Conservation (phyloP, 2,113 vertebrate genomes). For the Percina caprodes region DNA sequence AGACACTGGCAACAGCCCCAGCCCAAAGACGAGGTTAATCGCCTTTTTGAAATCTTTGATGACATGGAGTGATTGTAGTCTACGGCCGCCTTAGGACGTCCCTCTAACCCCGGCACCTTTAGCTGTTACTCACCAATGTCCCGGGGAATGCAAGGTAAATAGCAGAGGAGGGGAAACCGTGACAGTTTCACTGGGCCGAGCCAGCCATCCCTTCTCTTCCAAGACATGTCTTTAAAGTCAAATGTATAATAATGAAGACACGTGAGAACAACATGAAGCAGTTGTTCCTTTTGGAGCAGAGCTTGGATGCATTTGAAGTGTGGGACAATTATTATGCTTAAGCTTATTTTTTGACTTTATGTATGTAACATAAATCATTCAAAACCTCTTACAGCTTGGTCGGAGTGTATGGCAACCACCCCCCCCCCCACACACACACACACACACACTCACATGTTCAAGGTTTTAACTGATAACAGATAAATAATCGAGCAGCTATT, state of each 20-base stretch:
- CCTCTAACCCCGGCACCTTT: background rate
- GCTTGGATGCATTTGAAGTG: background rate
- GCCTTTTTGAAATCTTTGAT: constrained; percentile 20
- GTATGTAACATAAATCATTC: constrained; percentile 32
- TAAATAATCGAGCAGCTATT: constrained; percentile 83
- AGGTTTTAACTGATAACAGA: constrained; percentile 84
- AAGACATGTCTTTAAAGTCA: background rate
- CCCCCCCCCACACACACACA: background rate
- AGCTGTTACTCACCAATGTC: background rate
- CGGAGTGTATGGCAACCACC: background rate
- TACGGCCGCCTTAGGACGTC: background rate
- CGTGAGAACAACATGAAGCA: background rate
- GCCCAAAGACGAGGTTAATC: background rate
- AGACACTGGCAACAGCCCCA: background rate
- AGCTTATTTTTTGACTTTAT: background rate
- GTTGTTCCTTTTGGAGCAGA: background rate
- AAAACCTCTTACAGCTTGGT: constrained; percentile 8
- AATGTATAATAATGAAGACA: background rate
- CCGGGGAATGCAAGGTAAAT: background rate
- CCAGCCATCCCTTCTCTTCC: background rate
- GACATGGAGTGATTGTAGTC: constrained; percentile 15
- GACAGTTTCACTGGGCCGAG: too few species aligned
- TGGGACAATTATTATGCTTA: background rate
- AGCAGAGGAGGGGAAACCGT: constrained; percentile 1
- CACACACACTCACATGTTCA: constrained; percentile 49